These are phyloP conservation scores for Thysanoteuthis rhombus DNA, from an alignment of 2,888 invertebrate genomes.

Conservation along the genomic window DNA sequence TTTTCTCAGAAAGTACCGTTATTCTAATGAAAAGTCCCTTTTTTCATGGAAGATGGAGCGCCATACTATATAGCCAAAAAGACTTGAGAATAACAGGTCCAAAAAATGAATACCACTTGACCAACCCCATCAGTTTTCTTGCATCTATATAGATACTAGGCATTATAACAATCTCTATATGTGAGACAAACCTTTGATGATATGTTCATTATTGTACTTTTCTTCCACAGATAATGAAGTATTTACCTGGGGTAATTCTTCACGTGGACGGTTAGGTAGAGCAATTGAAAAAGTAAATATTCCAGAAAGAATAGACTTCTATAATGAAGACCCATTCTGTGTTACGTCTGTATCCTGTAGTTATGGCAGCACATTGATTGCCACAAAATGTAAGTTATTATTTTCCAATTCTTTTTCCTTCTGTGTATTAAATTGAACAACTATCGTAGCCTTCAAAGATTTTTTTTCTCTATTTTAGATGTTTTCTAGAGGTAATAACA, in stretches of 20 bases:
- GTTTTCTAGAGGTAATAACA: too few relatives aligned
- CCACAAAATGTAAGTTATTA: constrained; percentile 48
- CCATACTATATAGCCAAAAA: too few relatives aligned
- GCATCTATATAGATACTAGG: too few relatives aligned
- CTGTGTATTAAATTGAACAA: neutral
- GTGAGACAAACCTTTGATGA: neutral
- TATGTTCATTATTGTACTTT: constrained; percentile 1
- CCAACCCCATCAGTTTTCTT: too few relatives aligned
- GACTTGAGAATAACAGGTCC: too few relatives aligned
- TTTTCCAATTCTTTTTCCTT: neutral
- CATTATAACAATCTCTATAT: too few relatives aligned
- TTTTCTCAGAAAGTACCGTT: too few relatives aligned
- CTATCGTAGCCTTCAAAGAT: too few relatives aligned
- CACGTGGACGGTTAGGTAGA: constrained; percentile 64
- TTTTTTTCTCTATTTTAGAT: too few relatives aligned
- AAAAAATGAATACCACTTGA: too few relatives aligned
- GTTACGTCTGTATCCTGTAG: constrained; percentile 62
- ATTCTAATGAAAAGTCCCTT: too few relatives aligned
- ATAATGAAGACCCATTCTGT: constrained; percentile 48
- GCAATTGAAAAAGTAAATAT: constrained; percentile 50
- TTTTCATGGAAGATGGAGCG: too few relatives aligned
- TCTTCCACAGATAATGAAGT: constrained; percentile 53
- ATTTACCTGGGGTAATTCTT: constrained; percentile 65
- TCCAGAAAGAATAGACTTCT: constrained; percentile 54
- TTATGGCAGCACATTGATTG: constrained; percentile 63